Conservation (phyloP, 1,140 invertebrate genomes). For the Laodelphax striatellus region DNA sequence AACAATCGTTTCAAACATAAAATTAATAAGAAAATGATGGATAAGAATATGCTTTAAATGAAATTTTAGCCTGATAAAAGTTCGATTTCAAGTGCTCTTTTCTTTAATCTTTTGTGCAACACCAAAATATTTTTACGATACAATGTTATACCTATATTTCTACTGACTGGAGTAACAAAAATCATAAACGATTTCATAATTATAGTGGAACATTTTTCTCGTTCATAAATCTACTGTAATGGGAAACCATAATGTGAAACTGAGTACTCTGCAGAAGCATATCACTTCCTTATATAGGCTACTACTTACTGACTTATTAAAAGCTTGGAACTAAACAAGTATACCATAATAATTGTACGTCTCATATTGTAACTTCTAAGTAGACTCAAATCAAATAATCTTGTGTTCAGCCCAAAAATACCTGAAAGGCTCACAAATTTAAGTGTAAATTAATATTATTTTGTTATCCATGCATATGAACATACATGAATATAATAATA, state of each 20-base stretch:
- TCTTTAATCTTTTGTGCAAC: no score
- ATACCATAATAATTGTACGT: not conserved
- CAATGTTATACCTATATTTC: no score
- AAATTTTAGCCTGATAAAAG: no score
- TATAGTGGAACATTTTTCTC: not conserved
- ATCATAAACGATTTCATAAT: not conserved
- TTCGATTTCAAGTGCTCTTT: no score
- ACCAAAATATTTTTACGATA: no score
- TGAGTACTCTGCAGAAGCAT: not conserved
- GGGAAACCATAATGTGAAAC: not conserved
- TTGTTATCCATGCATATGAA: no score
- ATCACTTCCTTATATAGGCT: not conserved
- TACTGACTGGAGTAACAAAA: no score
- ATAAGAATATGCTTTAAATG: no score
- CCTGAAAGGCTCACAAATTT: not conserved
- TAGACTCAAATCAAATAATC: conserved; percentile 2
- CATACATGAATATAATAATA: no score
- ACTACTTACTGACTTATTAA: not conserved
- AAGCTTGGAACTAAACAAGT: not conserved
- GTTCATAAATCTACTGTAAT: not conserved
- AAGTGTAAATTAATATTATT: not conserved
- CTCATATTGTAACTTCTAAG: not conserved
- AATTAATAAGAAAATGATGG: no score
- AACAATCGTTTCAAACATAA: no score
- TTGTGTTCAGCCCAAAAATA: conserved; percentile 3